phyloP scores from a whole-genome alignment of 2,113 vertebrate species.

The Xenopus laevis region DNA sequence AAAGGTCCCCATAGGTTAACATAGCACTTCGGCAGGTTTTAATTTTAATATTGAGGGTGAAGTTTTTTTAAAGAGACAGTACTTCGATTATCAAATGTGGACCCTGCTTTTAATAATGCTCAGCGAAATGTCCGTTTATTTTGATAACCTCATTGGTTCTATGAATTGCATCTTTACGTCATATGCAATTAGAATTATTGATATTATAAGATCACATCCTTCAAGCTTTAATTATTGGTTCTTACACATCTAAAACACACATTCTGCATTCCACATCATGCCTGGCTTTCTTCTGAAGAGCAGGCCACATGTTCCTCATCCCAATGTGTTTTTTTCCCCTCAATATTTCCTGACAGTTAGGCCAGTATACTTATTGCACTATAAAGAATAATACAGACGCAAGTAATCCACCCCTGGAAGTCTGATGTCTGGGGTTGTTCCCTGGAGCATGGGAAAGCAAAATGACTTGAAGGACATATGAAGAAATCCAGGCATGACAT shows the following conservation, averaged over 20 bases:
- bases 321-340: constrained; percentile 5
- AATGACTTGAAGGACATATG: background rate
- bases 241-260: background rate
- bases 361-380: background rate
- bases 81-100: no score
- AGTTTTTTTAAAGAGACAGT: no score
- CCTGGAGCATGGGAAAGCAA: constrained; percentile 8
- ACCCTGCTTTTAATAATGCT: no score
- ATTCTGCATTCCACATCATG: background rate
- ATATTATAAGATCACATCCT: background rate
- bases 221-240: constrained; percentile 3
- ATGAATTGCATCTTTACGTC: background rate
- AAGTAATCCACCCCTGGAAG: background rate
- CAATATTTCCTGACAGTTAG: background rate
- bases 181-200: background rate
- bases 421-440: constrained; percentile 10
- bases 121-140: background rate
- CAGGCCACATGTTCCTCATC: background rate
- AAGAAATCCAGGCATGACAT: constrained; percentile 6
- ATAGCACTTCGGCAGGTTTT: no score
- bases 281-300: background rate
- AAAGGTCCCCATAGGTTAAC: no score
- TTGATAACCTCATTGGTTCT: background rate
- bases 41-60: no score
- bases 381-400: constrained; percentile 8